A percentile compares a stretch with the other conserved stretches of the same genome.
Evolutionary conservation across 2,113 vertebrate species (phyloP).

Genomic region (Xenopus laevis): DNA sequence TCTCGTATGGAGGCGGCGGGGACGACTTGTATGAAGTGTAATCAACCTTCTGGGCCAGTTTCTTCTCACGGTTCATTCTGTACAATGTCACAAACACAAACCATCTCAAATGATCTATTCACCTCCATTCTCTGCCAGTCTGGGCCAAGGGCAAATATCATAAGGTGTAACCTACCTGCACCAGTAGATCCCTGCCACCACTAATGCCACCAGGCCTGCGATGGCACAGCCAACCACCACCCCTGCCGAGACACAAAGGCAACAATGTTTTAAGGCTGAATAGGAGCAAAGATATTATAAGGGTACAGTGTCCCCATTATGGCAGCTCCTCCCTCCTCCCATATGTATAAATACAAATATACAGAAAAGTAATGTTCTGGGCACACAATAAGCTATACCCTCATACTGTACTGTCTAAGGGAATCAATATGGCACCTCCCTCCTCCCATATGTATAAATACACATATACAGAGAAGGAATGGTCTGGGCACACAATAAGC

Average conservation of each 20-base stretch:
- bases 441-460: too few species aligned
- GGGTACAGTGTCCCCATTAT: too few species aligned
- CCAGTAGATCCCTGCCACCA: slow-evolving; percentile 76
- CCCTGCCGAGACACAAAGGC: slow-evolving; percentile 58
- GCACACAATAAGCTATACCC: too few species aligned
- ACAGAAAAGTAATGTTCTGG: too few species aligned
- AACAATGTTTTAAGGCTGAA: background rate
- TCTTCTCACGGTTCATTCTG: slow-evolving; percentile 78
- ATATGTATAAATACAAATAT: too few species aligned
- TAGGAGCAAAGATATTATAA: too few species aligned
- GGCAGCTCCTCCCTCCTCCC: too few species aligned
- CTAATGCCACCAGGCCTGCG: slow-evolving; percentile 65
- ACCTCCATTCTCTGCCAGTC: background rate
- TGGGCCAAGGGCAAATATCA: too few species aligned
- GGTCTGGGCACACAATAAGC: too few species aligned
- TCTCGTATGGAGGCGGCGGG: slow-evolving; percentile 63
- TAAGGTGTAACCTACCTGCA: slow-evolving; percentile 69
- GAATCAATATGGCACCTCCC: too few species aligned
- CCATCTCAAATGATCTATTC: rapidly evolving
- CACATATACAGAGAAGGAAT: too few species aligned
- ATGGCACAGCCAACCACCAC: slow-evolving; percentile 72
- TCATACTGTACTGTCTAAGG: too few species aligned
- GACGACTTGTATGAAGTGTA: slow-evolving; percentile 64
- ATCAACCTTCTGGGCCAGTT: slow-evolving; percentile 76
- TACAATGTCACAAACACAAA: background rate